Evolutionary conservation across 2,113 vertebrate genomes (phyloP).

Genomic region (Elephas maximus): DNA sequence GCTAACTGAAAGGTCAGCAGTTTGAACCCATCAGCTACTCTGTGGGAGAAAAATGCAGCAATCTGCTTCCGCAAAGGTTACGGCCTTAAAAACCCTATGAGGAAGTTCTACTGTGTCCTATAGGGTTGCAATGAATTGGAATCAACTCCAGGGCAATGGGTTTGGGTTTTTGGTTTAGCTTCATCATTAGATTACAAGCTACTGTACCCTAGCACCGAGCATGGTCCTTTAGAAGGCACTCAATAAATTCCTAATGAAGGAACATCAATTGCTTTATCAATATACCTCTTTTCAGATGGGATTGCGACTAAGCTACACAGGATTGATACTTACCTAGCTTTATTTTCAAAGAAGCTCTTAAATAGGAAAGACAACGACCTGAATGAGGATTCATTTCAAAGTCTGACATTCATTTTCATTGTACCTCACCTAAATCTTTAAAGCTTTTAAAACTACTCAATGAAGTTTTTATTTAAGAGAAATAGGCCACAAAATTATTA

Average conservation of each 20-base stretch:
- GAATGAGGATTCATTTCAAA: slow-evolving; percentile 50
- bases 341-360: slow-evolving; percentile 54
- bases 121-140: neutral
- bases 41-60: neutral
- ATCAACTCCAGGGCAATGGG: neutral
- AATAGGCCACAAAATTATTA: slow-evolving; percentile 80
- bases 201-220: neutral
- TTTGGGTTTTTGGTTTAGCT: no score
- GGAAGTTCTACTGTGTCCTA: no score
- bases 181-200: neutral
- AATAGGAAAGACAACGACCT: slow-evolving; percentile 48
- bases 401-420: slow-evolving; percentile 72
- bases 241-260: neutral
- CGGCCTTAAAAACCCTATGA: neutral
- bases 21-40: neutral
- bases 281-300: neutral
- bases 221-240: neutral
- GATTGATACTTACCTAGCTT: neutral
- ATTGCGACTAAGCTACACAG: neutral
- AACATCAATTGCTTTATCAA: neutral
- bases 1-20: neutral
- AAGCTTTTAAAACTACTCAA: slow-evolving; percentile 73
- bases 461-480: slow-evolving; percentile 76
- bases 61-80: no score
- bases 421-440: slow-evolving; percentile 74